Evolutionary conservation across 2,113 vertebrate genomes (phyloP).

Genomic region (rabbit (Oryctolagus cuniculus)): DNA sequence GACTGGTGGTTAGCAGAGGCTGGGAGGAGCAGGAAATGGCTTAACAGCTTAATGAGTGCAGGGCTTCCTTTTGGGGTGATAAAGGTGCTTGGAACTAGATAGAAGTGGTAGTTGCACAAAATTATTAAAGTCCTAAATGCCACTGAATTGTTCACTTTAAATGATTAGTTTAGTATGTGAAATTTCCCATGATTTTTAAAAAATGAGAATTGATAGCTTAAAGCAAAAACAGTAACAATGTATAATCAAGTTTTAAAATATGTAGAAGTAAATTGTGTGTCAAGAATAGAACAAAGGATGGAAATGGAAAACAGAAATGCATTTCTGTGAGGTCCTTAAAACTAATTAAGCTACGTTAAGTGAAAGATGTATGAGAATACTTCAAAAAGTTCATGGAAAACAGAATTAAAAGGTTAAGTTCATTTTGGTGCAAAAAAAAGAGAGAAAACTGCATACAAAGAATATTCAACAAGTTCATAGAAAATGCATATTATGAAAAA

Average conservation of each 20-base stretch:
- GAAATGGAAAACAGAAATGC: conserved; percentile 5
- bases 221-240: not conserved
- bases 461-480: too few species aligned
- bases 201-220: not conserved
- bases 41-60: not conserved
- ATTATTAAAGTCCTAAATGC: too few species aligned
- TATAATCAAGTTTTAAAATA: not conserved
- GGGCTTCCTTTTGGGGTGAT: not conserved
- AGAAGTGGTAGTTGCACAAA: not conserved
- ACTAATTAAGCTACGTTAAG: too few species aligned
- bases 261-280: not conserved
- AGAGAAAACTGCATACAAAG: too few species aligned
- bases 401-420: too few species aligned
- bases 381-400: too few species aligned
- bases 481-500: too few species aligned
- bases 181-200: not conserved
- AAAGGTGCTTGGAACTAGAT: conserved; percentile 11
- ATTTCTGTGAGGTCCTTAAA: not conserved
- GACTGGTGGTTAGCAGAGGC: not conserved
- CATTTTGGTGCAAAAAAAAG: too few species aligned
- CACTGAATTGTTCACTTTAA: not conserved
- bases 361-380: too few species aligned
- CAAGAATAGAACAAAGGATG: conserved; percentile 25
- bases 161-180: not conserved
- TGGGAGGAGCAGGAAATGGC: not conserved